Conservation (phyloP, 2,888 invertebrate genomes). For the Drosophila incognita region DNA sequence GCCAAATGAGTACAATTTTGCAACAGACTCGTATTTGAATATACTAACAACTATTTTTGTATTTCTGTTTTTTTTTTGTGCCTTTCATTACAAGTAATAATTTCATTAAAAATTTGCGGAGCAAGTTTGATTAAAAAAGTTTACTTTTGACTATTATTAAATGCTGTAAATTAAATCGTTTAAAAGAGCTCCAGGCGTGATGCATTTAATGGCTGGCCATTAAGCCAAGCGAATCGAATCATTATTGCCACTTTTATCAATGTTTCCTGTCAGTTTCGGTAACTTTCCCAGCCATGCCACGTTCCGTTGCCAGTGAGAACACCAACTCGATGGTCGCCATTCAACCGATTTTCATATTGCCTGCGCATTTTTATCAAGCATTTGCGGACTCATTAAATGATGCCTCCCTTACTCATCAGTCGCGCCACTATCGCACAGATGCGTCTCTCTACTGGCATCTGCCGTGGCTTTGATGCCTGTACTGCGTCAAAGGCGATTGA, state of each 20-base stretch:
- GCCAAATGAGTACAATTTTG: constrained; percentile 11
- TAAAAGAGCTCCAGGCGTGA: constrained; percentile 23
- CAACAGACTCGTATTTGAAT: constrained; percentile 13
- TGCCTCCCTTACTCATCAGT: constrained; percentile 12
- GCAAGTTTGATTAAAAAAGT: constrained; percentile 70
- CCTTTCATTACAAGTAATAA: constrained; percentile 15
- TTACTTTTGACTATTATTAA: constrained; percentile 40
- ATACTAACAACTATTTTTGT: constrained; percentile 39
- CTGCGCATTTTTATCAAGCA: constrained; percentile 78
- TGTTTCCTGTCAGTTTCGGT: constrained; percentile 70
- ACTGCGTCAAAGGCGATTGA: constrained; percentile 81
- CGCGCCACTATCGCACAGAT: constrained; percentile 7
- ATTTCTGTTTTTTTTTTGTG: constrained; percentile 26
- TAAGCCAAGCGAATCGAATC: constrained; percentile 55
- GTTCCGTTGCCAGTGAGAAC: constrained; percentile 53
- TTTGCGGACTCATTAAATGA: constrained; percentile 82
- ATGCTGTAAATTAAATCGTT: constrained; percentile 47
- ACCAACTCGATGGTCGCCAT: constrained; percentile 19
- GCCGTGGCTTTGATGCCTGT: constrained; percentile 45
- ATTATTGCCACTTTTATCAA: constrained; percentile 70
- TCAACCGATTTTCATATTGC: constrained; percentile 66
- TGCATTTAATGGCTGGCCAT: constrained; percentile 61
- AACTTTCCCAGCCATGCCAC: constrained; percentile 60
- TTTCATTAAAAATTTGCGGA: constrained; percentile 32
- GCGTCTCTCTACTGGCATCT: constrained; percentile 15